Evolutionary conservation across 2,888 invertebrate genomes (phyloP), one percentile per base, ranked within the genome.

Genomic region (Hirtodrosophila histrioides): DNA sequence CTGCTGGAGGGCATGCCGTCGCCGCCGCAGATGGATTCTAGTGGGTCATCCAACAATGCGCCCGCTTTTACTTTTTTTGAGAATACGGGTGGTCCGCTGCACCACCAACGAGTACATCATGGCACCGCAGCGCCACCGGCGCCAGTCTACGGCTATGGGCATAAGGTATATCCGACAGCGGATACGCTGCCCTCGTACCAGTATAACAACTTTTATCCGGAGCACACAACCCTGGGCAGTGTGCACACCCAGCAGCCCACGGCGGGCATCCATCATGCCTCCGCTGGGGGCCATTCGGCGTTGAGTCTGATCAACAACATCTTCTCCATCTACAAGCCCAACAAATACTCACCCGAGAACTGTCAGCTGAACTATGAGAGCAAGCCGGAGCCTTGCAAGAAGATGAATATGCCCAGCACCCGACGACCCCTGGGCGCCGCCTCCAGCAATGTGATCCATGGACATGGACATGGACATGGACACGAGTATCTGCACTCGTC

Each of bases 291-390:
- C 1, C 89, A 91, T 48, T 91, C 91, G 39, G 91, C 92, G 11
- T 69, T 92, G 27, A 92, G 91, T 73, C 84, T 92, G 57, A 91
- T 92, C 74, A 92, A 92, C 68, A 92, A 92, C 76, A 92, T 92
- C 46, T 92, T 92, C 77, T 92, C 92, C 53, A 92, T 92, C 53
- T 92, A 92, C 73, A 92, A 92, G 71, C 92, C 92, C 51, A 92
- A 91, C 72, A 92, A 92, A 64, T 92, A 92, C 71, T 92, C 92
- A 35, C 91, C 91, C 58, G 88, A 91, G 58, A 92, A 92, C 78
- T 92, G 91, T 69, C 91, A 92, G 72, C 89, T 90, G 66, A 91
- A 90, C 72, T 88, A 82, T 4, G 90, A 90, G 66, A 79, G 86
- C 75, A 91, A 92, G 60, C 90, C 91, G 70, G 91, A 91, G 87